Evolutionary conservation across 2,797 vertebrate genomes (phyloP).

Genomic region (Atherinosoma microstoma): DNA sequence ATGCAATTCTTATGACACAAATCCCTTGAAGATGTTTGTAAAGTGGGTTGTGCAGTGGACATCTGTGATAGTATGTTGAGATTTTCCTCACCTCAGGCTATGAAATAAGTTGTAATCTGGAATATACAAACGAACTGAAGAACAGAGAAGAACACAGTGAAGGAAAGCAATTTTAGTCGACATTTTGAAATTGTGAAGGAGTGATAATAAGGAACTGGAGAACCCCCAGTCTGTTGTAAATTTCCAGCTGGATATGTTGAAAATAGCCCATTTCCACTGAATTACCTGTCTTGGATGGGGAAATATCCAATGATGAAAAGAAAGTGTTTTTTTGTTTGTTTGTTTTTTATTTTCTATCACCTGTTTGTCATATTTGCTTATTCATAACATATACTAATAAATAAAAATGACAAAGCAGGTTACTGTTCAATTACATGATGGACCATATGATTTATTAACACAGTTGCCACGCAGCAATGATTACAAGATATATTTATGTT

Average conservation of each 20-base stretch:
- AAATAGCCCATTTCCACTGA: constrained; percentile 2
- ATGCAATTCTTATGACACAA: constrained; percentile 62
- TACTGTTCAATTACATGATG: constrained; percentile 54
- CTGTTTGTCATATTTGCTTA: constrained; percentile 41
- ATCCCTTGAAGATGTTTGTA: constrained; percentile 54
- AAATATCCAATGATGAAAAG: constrained; percentile 7
- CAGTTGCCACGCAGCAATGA: constrained; percentile 36
- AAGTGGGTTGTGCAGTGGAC: constrained; percentile 34
- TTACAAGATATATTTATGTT: constrained; percentile 43
- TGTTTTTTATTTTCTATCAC: constrained; percentile 24
- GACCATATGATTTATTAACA: constrained; percentile 53
- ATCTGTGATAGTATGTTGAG: constrained; percentile 48
- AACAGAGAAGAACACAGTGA: constrained; percentile 8
- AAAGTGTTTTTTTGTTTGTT: constrained; percentile 14
- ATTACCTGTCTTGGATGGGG: constrained; percentile 1
- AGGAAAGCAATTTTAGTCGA: constrained; percentile 7
- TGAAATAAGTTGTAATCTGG: constrained; percentile 21
- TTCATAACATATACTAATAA: constrained; percentile 21
- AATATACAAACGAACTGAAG: constrained; percentile 25
- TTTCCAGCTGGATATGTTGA: constrained; percentile 6
- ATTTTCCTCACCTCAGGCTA: constrained; percentile 37
- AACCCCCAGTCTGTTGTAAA: background rate
- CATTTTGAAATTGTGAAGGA: constrained; percentile 17
- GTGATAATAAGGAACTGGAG: constrained; percentile 5
- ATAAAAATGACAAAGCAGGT: constrained; percentile 27